Evolutionary conservation across 2,888 invertebrate species (phyloP).

Genomic region (Apodemia duryi): DNA sequence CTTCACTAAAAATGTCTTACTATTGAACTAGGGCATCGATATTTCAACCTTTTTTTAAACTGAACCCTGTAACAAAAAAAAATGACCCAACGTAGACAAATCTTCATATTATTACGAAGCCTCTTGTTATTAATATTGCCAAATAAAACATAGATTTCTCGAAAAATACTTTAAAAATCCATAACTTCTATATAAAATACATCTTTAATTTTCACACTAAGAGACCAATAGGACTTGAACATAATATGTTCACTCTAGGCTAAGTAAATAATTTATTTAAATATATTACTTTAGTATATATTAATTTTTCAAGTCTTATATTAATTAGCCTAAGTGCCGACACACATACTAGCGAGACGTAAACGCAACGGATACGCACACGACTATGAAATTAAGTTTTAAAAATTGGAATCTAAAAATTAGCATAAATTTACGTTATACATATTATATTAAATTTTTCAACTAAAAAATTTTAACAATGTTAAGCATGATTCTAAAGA

Average conservation of each 20-base stretch:
- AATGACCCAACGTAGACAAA: slow-evolving; percentile 1
- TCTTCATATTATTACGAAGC: neutral
- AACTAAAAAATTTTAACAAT: too few species aligned
- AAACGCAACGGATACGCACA: neutral
- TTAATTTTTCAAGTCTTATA: slow-evolving; percentile 62
- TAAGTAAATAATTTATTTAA: slow-evolving; percentile 32
- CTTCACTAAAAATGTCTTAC: too few species aligned
- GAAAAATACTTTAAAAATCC: slow-evolving; percentile 55
- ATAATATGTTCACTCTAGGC: slow-evolving; percentile 23
- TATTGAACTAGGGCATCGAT: too few species aligned
- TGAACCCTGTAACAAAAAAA: neutral
- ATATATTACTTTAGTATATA: slow-evolving; percentile 29
- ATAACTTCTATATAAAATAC: slow-evolving; percentile 55
- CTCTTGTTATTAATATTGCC: slow-evolving; percentile 3
- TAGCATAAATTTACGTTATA: too few species aligned
- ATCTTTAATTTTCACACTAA: slow-evolving; percentile 41
- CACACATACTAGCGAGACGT: slow-evolving; percentile 7
- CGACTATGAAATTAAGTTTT: too few species aligned
- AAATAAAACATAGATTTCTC: slow-evolving; percentile 48
- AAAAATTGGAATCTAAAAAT: too few species aligned
- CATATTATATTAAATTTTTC: too few species aligned
- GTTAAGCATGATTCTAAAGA: too few species aligned
- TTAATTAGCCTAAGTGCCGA: slow-evolving; percentile 33
- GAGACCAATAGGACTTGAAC: slow-evolving; percentile 36
- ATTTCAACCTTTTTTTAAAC: too few species aligned